phyloP scores from a whole-genome alignment of 1,140 invertebrate species.

The Hormaphis cornu region DNA sequence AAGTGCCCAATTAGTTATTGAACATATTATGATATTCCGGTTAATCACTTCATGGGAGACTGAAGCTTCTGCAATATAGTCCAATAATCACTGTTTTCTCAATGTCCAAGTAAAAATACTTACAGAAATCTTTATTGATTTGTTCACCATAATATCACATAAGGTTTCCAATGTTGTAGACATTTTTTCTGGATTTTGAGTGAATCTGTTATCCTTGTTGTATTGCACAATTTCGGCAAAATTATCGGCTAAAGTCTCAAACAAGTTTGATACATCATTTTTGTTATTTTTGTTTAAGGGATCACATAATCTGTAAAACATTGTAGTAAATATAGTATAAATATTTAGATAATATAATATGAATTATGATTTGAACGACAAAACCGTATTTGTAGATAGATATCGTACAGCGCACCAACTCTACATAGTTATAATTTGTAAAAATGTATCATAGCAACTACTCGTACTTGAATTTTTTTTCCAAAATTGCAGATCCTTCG shows the following conservation, averaged over 20 bases:
- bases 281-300: slow-evolving; percentile 54
- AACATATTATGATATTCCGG: neutral
- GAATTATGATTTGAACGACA: too few species aligned
- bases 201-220: slow-evolving; percentile 71
- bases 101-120: neutral
- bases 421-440: too few species aligned
- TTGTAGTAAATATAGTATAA: slow-evolving; percentile 39
- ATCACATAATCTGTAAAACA: slow-evolving; percentile 71
- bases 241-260: slow-evolving; percentile 68
- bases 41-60: neutral
- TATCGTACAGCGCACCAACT: too few species aligned
- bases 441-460: too few species aligned
- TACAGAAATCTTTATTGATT: neutral
- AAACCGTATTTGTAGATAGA: too few species aligned
- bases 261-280: slow-evolving; percentile 73
- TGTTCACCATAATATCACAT: slow-evolving; percentile 64
- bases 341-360: neutral
- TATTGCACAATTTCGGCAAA: slow-evolving; percentile 85
- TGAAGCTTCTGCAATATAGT: neutral
- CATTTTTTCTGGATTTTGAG: slow-evolving; percentile 43
- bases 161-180: slow-evolving; percentile 71
- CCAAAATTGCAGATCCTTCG: slow-evolving; percentile 41
- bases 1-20: too few species aligned
- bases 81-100: too few species aligned
- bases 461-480: slow-evolving; percentile 62